Percentiles rank a stretch among this genome's conserved stretches.
phyloP scores from a whole-genome alignment of 2,113 vertebrate genomes.

The Pteruthius melanotis region DNA sequence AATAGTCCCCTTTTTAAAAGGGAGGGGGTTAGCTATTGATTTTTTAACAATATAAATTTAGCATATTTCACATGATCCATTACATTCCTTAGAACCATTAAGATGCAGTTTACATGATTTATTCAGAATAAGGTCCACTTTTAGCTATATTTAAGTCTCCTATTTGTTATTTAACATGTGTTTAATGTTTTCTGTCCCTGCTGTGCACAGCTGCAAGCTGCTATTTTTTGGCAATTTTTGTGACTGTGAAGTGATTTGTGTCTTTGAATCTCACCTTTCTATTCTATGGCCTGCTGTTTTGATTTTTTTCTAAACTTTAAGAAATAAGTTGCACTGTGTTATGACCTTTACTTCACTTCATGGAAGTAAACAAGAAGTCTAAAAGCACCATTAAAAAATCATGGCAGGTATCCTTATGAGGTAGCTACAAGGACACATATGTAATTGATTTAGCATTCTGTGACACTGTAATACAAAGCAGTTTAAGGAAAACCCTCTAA shows the following conservation, averaged over 20 bases:
- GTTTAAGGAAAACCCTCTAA: constrained; percentile 2
- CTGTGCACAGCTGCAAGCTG: constrained; percentile 79
- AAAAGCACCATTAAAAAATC: constrained; percentile 12
- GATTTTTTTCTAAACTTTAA: constrained; percentile 79
- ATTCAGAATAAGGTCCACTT: constrained; percentile 79
- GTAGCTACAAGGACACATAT: not conserved
- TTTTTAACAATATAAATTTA: constrained; percentile 74
- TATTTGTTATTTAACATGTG: constrained; percentile 84
- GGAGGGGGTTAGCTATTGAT: constrained; percentile 53
- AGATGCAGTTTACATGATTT: constrained; percentile 78
- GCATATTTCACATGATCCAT: constrained; percentile 74
- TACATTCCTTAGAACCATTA: constrained; percentile 70
- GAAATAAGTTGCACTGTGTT: constrained; percentile 74
- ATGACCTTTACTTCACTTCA: constrained; percentile 85
- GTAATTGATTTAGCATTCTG: constrained; percentile 33
- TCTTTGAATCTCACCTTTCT: constrained; percentile 75
- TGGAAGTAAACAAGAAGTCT: constrained; percentile 66
- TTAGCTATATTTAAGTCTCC: constrained; percentile 78
- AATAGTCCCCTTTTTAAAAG: constrained; percentile 25
- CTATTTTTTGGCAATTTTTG: constrained; percentile 79
- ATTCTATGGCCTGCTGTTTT: constrained; percentile 75
- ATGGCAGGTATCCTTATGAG: not conserved
- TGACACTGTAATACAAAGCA: not conserved
- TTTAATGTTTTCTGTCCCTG: constrained; percentile 80
- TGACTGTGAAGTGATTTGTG: constrained; percentile 79